Evolutionary conservation across 1,140 invertebrate genomes (phyloP), one percentile per base, ranked within the genome.

Genomic region (Leptinotarsa undecemlineata): DNA sequence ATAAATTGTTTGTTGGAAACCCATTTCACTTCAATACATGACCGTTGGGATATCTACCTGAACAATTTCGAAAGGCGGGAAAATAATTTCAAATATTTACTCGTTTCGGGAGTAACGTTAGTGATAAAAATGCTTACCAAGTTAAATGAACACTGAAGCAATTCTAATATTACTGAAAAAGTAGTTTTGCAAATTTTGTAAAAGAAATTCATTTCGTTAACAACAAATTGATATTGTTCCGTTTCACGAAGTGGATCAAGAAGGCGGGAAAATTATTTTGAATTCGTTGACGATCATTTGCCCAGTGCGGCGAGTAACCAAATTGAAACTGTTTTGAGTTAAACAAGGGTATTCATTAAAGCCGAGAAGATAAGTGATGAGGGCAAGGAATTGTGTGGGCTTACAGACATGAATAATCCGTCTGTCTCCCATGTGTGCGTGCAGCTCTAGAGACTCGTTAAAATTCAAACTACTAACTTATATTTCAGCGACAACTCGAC

Each of bases 381-480:
- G 51, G n/a, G 15, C 51, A 19, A 57, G 51, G 51, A 57, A 19
- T 57, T 57, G 51, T 57, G 51, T 57, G 51, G 51, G 51, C n/a
- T 57, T 57, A 19, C 33, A 57, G 51, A 57, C 15, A n/a, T 57
- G 14, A 57, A 57, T 57, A 57, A 57, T 57, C 51, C 51, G 14
- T 57, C 51, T 33, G 33, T 33, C 17, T n/a, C 15, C 15, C 51
- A 57, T 57, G 51, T 33, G 33, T 33, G 51, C 51, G 13, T 57
- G 51, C 33, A 33, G 33, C 33, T 33, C 33, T 33, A 11, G 33
- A 33, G 33, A 57, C n/a, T 57, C 15, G 15, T n/a, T 17, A 57
- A 57, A 57, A 57, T 57, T 57, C 51, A 57, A 57, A 57, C 51
- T 57, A 57, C 51, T 57, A 57, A 57, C 51, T 57, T 57, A 57